Conservation (phyloP, 2,888 invertebrate genomes). For the Sarcophaga caerulescens region DNA sequence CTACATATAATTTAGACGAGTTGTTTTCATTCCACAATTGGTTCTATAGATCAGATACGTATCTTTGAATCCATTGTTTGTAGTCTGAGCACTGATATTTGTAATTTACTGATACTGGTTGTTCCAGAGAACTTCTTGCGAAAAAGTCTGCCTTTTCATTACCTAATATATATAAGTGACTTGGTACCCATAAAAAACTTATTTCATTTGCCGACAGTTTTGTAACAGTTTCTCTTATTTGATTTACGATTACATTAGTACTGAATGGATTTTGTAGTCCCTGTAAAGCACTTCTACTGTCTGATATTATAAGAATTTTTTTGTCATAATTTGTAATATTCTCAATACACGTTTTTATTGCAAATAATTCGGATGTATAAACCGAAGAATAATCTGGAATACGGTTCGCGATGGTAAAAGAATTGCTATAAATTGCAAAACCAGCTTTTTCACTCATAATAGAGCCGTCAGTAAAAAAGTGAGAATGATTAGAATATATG, state of each 20-base stretch:
- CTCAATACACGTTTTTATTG: constrained; percentile 20
- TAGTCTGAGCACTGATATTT: neutral
- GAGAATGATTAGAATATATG: neutral
- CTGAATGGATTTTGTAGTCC: neutral
- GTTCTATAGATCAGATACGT: neutral
- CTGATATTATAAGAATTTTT: constrained; percentile 20
- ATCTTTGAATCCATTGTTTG: neutral
- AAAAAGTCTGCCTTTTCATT: too few relatives aligned
- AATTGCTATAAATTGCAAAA: neutral
- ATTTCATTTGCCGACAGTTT: too few relatives aligned
- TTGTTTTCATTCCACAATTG: too few relatives aligned
- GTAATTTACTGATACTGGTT: neutral
- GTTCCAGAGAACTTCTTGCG: neutral
- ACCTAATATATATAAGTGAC: too few relatives aligned
- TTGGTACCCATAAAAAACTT: too few relatives aligned
- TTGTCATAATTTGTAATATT: constrained; percentile 4
- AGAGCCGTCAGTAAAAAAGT: constrained; percentile 19
- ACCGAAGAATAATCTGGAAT: constrained; percentile 17
- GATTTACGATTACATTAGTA: too few relatives aligned
- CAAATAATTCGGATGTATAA: constrained; percentile 2
- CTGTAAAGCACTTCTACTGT: constrained; percentile 1
- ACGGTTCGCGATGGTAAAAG: neutral
- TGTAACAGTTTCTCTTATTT: too few relatives aligned
- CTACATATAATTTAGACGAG: too few relatives aligned
- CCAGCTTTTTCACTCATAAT: neutral